These are phyloP conservation scores for Incurvaria masculella DNA, from an alignment of 2,888 invertebrate species.

Conservation along the genomic window DNA sequence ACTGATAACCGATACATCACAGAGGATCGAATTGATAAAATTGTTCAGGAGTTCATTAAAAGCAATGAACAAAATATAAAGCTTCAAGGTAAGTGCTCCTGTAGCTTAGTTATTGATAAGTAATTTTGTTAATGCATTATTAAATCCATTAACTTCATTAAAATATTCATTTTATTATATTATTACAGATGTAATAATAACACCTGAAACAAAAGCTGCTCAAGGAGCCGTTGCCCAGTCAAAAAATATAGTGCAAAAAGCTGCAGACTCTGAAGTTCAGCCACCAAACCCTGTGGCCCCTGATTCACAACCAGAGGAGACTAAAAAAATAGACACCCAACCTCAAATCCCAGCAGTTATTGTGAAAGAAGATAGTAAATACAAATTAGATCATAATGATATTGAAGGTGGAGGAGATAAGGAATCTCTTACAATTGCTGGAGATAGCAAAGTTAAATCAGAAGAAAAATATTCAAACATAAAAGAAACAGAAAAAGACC, in stretches of 20 bases:
- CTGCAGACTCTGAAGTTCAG: constrained; percentile 36
- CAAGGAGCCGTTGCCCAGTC: constrained; percentile 18
- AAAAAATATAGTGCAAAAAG: constrained; percentile 20
- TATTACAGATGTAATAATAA: constrained; percentile 24
- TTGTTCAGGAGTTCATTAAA: constrained; percentile 46
- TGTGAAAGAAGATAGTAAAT: constrained; percentile 17
- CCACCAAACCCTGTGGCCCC: constrained; percentile 49
- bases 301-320: constrained; percentile 24
- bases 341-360: constrained; percentile 11
- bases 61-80: constrained; percentile 20
- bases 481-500: constrained; percentile 18
- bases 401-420: constrained; percentile 9
- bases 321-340: constrained; percentile 4
- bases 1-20: constrained; percentile 39
- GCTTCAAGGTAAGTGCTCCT: constrained; percentile 22
- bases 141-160: neutral
- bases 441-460: constrained; percentile 27
- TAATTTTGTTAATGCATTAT: neutral
- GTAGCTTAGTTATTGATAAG: neutral
- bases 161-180: constrained; percentile 2
- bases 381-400: constrained; percentile 24
- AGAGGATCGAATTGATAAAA: constrained; percentile 39
- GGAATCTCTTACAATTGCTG: constrained; percentile 12
- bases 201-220: constrained; percentile 21
- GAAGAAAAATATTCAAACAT: constrained; percentile 27